Evolutionary conservation across 2,797 vertebrate genomes (phyloP).

Genomic region (Spinus olivaceus): DNA sequence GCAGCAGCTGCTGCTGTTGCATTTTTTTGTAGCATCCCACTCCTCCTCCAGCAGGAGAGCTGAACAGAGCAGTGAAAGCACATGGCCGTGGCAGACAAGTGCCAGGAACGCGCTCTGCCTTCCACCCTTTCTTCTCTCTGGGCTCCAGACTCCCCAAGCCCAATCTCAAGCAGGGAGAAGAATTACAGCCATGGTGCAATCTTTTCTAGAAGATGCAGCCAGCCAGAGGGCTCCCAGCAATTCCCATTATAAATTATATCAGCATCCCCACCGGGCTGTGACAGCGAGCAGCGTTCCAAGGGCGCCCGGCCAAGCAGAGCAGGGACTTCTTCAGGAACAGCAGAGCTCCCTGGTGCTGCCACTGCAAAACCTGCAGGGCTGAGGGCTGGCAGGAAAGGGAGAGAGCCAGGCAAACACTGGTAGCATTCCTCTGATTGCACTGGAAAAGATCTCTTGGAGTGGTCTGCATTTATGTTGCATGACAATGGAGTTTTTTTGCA

Average conservation of each 20-base stretch:
- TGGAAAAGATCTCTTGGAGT: constrained; percentile 16
- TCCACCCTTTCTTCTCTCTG: background rate
- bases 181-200: background rate
- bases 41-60: background rate
- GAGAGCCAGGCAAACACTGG: background rate
- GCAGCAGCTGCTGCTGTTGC: constrained; percentile 62
- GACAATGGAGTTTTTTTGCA: background rate
- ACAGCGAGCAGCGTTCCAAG: background rate
- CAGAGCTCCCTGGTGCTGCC: background rate
- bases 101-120: constrained; percentile 20
- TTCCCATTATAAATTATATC: constrained; percentile 25
- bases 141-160: background rate
- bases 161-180: background rate
- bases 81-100: constrained; percentile 27
- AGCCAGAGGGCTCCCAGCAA: constrained; percentile 11
- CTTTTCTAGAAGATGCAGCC: background rate
- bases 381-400: background rate
- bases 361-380: background rate
- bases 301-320: background rate
- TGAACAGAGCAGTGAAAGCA: constrained; percentile 32
- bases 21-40: background rate
- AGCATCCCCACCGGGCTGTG: background rate
- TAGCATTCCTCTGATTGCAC: background rate
- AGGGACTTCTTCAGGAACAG: constrained; percentile 15
- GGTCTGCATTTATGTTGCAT: background rate